Evolutionary conservation across 2,113 vertebrate genomes (phyloP).

Genomic region (Seriola aureovittata): DNA sequence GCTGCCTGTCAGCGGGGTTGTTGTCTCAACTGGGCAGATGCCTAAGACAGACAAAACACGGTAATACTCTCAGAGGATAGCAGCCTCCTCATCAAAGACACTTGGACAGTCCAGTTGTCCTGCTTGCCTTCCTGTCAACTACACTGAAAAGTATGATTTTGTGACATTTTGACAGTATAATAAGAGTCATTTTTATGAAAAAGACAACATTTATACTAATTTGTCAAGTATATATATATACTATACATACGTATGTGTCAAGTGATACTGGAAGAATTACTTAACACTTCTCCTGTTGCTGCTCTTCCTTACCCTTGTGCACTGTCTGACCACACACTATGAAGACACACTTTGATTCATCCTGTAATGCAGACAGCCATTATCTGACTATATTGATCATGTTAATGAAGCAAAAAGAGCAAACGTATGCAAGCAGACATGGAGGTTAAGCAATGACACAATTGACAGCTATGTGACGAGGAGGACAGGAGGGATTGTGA

Average conservation of each 20-base stretch:
- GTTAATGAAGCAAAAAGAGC: slow-evolving; percentile 75
- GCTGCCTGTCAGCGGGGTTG: slow-evolving; percentile 41
- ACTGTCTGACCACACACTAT: slow-evolving; percentile 3
- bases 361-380: slow-evolving; percentile 54
- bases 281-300: slow-evolving; percentile 16
- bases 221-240: background rate
- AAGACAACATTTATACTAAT: slow-evolving; percentile 9
- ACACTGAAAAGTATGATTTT: slow-evolving; percentile 18
- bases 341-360: slow-evolving; percentile 32
- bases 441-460: slow-evolving; percentile 71
- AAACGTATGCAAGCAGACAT: slow-evolving; percentile 56
- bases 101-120: slow-evolving; percentile 30
- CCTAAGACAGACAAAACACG: slow-evolving; percentile 57
- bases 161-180: slow-evolving; percentile 8
- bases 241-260: background rate
- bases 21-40: slow-evolving; percentile 50
- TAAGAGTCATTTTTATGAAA: background rate
- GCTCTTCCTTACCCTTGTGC: background rate
- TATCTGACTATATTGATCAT: slow-evolving; percentile 75
- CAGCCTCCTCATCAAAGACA: background rate
- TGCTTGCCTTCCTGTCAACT: slow-evolving; percentile 26
- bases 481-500: slow-evolving; percentile 39
- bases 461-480: slow-evolving; percentile 68
- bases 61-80: slow-evolving; percentile 50
- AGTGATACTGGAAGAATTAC: background rate